Conservation (phyloP, 2,888 invertebrate species). For the Gymnosoma rotundatum region DNA sequence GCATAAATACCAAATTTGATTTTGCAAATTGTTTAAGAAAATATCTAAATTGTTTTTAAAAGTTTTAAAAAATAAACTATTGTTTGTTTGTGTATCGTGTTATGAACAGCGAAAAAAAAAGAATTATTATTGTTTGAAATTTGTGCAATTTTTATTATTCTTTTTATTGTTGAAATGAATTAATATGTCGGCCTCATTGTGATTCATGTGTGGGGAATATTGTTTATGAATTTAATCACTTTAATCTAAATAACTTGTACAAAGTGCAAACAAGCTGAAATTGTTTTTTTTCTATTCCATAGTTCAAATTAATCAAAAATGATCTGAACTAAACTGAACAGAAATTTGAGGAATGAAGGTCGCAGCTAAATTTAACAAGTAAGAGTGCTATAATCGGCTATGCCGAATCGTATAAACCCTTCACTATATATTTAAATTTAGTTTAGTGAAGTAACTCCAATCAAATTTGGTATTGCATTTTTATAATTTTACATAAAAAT, state of each 20-base stretch:
- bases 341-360: not conserved
- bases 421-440: too few relatives aligned
- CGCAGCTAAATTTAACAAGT: not conserved
- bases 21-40: not conserved
- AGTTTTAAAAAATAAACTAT: conserved; percentile 13
- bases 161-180: not conserved
- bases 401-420: too few relatives aligned
- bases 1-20: not conserved
- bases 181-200: not conserved
- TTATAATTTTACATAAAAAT: too few relatives aligned
- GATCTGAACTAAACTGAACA: not conserved
- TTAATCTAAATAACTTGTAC: conserved; percentile 31
- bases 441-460: too few relatives aligned
- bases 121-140: not conserved
- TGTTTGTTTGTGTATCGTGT: not conserved
- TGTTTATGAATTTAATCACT: conserved; percentile 12
- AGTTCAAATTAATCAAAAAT: not conserved
- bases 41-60: not conserved
- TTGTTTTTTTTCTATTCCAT: not conserved
- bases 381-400: too few relatives aligned
- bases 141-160: conserved; percentile 5
- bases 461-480: too few relatives aligned
- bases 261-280: conserved; percentile 22
- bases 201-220: not conserved
- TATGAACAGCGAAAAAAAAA: too few relatives aligned